A percentile compares a stretch with the other conserved stretches of the same genome.
These are phyloP conservation scores for Sebastes iracundus DNA, from an alignment of 2,797 vertebrate species.

Conservation along the genomic window DNA sequence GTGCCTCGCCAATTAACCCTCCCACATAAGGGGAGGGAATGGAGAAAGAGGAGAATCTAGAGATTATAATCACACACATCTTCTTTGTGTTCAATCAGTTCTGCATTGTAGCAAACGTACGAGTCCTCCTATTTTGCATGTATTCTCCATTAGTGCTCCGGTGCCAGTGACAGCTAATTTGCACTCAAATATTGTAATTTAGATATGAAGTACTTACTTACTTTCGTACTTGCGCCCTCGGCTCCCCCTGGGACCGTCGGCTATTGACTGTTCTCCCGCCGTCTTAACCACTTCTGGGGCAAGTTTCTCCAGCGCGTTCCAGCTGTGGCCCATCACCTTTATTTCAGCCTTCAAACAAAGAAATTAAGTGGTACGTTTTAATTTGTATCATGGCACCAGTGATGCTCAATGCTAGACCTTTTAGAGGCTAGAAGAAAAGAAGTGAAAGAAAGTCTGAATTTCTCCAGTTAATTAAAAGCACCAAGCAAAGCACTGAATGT, in stretches of 20 bases:
- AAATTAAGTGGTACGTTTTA: slow-evolving; percentile 26
- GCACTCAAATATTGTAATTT: slow-evolving; percentile 57
- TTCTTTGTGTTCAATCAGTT: slow-evolving; percentile 55
- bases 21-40: slow-evolving; percentile 34
- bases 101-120: slow-evolving; percentile 40
- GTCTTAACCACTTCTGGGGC: slow-evolving; percentile 7
- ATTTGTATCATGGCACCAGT: slow-evolving; percentile 7
- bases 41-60: slow-evolving; percentile 11
- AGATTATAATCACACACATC: slow-evolving; percentile 53
- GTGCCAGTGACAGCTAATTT: slow-evolving; percentile 68
- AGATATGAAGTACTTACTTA: slow-evolving; percentile 50
- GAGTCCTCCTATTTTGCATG: slow-evolving; percentile 46
- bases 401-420: not conserved
- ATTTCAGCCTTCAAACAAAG: slow-evolving; percentile 4
- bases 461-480: slow-evolving; percentile 1
- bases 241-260: slow-evolving; percentile 30
- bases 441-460: not conserved
- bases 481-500: not conserved
- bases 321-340: slow-evolving; percentile 16
- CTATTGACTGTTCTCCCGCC: slow-evolving; percentile 17
- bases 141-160: slow-evolving; percentile 36
- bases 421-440: not conserved
- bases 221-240: slow-evolving; percentile 11
- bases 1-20: slow-evolving; percentile 77
- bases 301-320: not conserved